A percentile compares a stretch with the other conserved stretches of the same genome.
Evolutionary conservation across 2,888 invertebrate genomes (phyloP).

Genomic region (Myathropa florea): DNA sequence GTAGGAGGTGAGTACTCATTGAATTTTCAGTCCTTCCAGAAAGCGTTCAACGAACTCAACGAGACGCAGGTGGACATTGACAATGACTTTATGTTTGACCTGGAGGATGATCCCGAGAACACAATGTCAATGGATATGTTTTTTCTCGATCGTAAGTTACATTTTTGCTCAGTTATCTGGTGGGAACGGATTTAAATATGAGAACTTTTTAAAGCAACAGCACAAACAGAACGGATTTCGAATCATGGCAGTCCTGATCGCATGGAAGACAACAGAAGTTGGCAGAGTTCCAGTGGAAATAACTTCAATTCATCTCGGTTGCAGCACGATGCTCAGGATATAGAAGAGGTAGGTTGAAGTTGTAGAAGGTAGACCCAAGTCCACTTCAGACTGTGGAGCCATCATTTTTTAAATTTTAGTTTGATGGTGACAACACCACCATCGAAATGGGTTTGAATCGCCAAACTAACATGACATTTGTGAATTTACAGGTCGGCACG

Average conservation of each 20-base stretch:
- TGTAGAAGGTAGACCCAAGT: too few relatives aligned
- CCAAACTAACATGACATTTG: not conserved
- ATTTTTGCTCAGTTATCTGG: not conserved
- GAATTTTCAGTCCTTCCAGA: slow-evolving; percentile 84
- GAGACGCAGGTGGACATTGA: slow-evolving; percentile 83
- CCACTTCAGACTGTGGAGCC: too few relatives aligned
- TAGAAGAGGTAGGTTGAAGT: slow-evolving; percentile 79
- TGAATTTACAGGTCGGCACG: slow-evolving; percentile 86
- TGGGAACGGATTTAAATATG: not conserved
- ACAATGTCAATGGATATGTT: slow-evolving; percentile 87
- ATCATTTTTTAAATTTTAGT: too few relatives aligned
- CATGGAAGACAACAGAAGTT: slow-evolving; percentile 80
- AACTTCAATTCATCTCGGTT: slow-evolving; percentile 79
- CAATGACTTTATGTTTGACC: slow-evolving; percentile 85
- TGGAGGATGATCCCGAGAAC: slow-evolving; percentile 82
- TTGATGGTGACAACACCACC: not conserved
- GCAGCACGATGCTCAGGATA: slow-evolving; percentile 76
- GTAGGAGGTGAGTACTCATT: not conserved
- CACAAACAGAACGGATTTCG: slow-evolving; percentile 82
- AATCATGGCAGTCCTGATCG: slow-evolving; percentile 83
- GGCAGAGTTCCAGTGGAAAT: slow-evolving; percentile 82
- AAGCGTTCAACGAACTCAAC: slow-evolving; percentile 85
- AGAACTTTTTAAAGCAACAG: slow-evolving; percentile 64
- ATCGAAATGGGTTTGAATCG: not conserved
- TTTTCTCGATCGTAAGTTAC: slow-evolving; percentile 84